Conservation (phyloP, 2,797 vertebrate species). For the Cygnus olor region DNA sequence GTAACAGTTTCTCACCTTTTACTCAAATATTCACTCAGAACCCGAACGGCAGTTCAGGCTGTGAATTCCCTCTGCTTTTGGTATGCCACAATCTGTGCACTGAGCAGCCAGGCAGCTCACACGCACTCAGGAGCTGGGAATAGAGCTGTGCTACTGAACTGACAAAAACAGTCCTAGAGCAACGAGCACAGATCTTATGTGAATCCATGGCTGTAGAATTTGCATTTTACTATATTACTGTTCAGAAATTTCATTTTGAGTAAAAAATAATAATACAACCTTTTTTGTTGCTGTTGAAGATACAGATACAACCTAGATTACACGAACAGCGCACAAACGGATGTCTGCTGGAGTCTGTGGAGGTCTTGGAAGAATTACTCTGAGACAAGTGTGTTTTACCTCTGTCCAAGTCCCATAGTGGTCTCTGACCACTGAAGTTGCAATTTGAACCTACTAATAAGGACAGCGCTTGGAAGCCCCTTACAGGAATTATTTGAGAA, state of each 20-base stretch:
- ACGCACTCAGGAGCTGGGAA: background rate
- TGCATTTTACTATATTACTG: background rate
- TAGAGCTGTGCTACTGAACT: background rate
- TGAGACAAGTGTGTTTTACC: background rate
- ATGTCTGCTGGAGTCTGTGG: background rate
- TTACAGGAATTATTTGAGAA: background rate
- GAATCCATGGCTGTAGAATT: background rate
- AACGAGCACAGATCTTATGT: background rate
- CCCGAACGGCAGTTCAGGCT: background rate
- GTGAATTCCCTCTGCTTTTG: background rate
- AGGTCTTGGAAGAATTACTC: background rate
- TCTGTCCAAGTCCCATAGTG: background rate
- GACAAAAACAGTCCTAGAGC: background rate
- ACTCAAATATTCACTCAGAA: background rate
- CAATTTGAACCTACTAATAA: background rate
- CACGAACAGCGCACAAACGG: background rate
- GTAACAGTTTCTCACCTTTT: background rate
- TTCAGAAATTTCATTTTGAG: background rate
- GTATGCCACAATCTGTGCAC: background rate
- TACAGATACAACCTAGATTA: background rate
- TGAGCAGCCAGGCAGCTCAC: background rate
- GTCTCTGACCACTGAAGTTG: background rate
- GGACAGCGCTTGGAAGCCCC: background rate
- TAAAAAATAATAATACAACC: background rate
- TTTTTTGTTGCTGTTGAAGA: background rate